Evolutionary conservation across 1,140 invertebrate species (phyloP).

Genomic region (Drosophila micromelanica): DNA sequence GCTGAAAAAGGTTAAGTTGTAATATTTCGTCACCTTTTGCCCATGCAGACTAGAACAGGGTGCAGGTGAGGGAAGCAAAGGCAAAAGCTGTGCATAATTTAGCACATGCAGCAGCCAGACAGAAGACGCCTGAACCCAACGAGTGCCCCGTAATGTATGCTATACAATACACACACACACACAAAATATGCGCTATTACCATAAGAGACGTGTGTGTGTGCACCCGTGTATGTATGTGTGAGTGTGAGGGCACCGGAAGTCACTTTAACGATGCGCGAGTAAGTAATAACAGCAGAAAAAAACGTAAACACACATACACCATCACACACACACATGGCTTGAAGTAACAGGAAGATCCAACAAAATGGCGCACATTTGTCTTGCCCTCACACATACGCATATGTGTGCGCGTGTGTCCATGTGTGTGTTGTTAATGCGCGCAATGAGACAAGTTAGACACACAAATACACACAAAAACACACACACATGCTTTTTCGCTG

Average conservation of each 20-base stretch:
- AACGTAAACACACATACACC: neutral
- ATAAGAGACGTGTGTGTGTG: constrained; percentile 35
- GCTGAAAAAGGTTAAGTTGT: constrained; percentile 78
- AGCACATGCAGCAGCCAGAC: constrained; percentile 61
- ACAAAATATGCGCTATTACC: constrained; percentile 58
- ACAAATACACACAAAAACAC: constrained; percentile 10
- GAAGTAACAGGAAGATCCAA: constrained; percentile 44
- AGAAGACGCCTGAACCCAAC: constrained; percentile 25
- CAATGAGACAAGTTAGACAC: constrained; percentile 66
- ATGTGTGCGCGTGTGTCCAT: constrained; percentile 27
- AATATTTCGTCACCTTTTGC: constrained; percentile 80
- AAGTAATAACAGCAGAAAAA: constrained; percentile 74
- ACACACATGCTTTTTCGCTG: constrained; percentile 12
- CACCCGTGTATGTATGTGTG: constrained; percentile 12
- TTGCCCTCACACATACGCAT: constrained; percentile 8
- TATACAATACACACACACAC: constrained; percentile 28
- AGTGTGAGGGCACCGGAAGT: constrained; percentile 64
- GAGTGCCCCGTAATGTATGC: constrained; percentile 65
- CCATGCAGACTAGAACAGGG: neutral
- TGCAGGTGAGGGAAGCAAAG: constrained; percentile 35
- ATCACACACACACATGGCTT: constrained; percentile 7
- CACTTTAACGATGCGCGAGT: constrained; percentile 83
- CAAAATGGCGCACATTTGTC: constrained; percentile 74
- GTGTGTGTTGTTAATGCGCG: constrained; percentile 53
- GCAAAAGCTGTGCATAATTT: constrained; percentile 79